Conservation (phyloP, 2,113 vertebrate genomes). For the Myotis lucifugus region DNA sequence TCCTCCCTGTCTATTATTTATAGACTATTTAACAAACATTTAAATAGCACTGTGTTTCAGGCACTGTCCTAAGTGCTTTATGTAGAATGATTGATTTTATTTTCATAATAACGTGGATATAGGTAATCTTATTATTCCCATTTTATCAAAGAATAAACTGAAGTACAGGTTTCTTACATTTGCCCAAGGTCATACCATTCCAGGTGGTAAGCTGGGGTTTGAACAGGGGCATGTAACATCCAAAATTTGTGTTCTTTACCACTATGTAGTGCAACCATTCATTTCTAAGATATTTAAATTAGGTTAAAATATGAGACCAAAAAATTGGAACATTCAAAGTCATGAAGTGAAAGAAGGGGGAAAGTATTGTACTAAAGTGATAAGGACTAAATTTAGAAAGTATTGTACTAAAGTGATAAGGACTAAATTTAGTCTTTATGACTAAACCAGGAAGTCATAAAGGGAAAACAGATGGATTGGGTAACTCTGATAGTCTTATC, state of each 20-base stretch:
- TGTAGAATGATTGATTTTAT: neutral
- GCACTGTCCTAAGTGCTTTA: neutral
- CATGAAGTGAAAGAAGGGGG: neutral
- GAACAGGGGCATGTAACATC: neutral
- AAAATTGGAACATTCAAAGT: slow-evolving; percentile 13
- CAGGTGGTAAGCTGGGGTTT: neutral
- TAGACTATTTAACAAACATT: neutral
- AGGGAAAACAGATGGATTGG: slow-evolving; percentile 46
- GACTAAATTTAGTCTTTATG: no score
- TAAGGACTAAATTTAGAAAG: neutral
- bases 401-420: neutral
- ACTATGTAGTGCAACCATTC: neutral
- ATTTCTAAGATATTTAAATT: slow-evolving; percentile 7
- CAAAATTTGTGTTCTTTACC: neutral
- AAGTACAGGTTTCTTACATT: neutral
- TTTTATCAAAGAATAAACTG: neutral
- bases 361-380: neutral
- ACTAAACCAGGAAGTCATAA: neutral
- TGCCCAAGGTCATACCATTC: neutral
- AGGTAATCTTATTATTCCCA: neutral
- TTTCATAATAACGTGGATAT: neutral
- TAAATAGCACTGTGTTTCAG: neutral
- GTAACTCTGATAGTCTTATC: neutral
- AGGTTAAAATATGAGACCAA: neutral
- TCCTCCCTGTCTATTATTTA: neutral